Percentiles rank a stretch among this genome's conserved stretches.
Conservation (phyloP, 2,113 vertebrate genomes). For the Tor tambroides region DNA sequence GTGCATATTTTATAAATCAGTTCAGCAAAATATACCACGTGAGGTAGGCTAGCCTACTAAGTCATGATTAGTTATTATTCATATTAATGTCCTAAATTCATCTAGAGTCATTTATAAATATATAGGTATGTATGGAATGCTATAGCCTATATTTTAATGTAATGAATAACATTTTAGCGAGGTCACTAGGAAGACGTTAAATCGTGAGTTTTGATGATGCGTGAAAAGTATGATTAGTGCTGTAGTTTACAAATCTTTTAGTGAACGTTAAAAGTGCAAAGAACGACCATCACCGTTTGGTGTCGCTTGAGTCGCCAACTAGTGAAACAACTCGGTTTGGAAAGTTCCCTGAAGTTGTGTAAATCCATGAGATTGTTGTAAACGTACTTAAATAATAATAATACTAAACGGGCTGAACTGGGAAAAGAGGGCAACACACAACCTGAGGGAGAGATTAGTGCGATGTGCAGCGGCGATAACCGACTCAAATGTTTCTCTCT, state of each 20-base stretch:
- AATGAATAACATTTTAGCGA: too few relatives aligned
- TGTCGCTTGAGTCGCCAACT: neutral
- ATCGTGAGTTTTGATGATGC: neutral
- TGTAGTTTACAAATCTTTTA: too few relatives aligned
- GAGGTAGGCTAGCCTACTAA: neutral
- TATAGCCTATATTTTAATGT: neutral
- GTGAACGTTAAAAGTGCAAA: neutral
- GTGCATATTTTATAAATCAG: neutral
- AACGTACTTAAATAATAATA: neutral
- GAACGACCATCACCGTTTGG: neutral
- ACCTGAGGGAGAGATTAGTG: neutral
- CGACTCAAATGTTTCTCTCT: neutral
- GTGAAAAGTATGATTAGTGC: neutral
- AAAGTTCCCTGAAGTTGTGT: neutral
- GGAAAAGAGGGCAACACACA: neutral
- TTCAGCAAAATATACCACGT: neutral
- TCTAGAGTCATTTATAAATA: neutral
- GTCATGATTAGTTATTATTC: neutral
- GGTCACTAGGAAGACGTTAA: neutral
- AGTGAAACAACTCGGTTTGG: neutral
- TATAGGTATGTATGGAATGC: neutral
- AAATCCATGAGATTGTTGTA: neutral
- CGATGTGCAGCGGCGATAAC: neutral
- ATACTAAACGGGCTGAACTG: neutral
- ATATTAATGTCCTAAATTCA: neutral